These are phyloP conservation scores for Borostomias antarcticus DNA, from an alignment of 2,797 vertebrate genomes.

Conservation along the genomic window DNA sequence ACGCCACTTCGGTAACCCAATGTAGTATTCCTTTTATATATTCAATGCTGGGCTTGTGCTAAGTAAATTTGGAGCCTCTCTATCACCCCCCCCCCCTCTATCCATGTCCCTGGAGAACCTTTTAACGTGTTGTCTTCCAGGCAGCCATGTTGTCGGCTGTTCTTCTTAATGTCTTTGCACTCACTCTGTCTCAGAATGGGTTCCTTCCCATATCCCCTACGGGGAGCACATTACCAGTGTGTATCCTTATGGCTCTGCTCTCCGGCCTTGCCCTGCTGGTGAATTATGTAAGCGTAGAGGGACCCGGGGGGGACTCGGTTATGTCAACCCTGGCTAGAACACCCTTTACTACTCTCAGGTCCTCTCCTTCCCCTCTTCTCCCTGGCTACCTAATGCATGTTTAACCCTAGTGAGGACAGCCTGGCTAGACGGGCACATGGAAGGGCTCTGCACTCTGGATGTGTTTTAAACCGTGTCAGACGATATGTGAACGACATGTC, in stretches of 20 bases:
- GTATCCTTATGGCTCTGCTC: slow-evolving; percentile 25
- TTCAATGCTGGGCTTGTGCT: slow-evolving; percentile 30
- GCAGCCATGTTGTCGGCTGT: neutral
- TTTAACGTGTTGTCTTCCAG: slow-evolving; percentile 29
- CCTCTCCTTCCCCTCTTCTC: neutral
- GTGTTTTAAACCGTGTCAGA: neutral
- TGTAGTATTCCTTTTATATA: neutral
- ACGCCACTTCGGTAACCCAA: neutral
- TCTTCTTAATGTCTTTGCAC: slow-evolving; percentile 34
- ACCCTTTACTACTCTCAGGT: neutral
- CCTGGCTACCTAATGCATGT: neutral
- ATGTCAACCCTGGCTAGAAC: neutral
- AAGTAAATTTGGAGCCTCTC: slow-evolving; percentile 30
- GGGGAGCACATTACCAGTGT: slow-evolving; percentile 36
- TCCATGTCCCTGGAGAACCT: slow-evolving; percentile 36
- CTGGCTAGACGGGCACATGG: neutral
- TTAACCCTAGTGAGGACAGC: neutral
- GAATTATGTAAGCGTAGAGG: slow-evolving; percentile 59
- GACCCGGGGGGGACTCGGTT: neutral
- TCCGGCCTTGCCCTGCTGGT: slow-evolving; percentile 21
- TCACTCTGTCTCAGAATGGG: too few species aligned
- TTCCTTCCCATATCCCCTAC: neutral
- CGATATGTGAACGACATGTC: too few species aligned
- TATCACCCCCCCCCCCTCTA: slow-evolving; percentile 38
- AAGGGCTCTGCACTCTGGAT: neutral